Conservation (phyloP, 2,113 vertebrate genomes). For the Sterrhoptilus dennistouni region DNA sequence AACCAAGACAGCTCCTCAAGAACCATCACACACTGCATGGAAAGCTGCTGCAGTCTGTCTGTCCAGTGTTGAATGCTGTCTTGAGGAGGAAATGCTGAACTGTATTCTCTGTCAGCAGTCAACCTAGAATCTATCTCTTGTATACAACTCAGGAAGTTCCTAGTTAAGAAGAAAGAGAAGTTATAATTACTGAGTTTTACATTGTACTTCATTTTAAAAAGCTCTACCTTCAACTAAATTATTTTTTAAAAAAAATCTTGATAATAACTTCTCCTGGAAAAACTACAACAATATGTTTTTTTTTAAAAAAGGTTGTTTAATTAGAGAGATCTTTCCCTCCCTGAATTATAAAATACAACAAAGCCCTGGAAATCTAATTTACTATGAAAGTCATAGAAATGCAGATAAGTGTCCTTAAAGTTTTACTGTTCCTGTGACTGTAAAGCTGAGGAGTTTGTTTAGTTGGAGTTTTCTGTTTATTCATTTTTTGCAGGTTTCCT, state of each 20-base stretch:
- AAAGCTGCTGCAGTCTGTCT: slow-evolving; percentile 75
- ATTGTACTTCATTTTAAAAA: not conserved
- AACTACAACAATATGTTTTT: not conserved
- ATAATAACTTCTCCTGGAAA: not conserved
- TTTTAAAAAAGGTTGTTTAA: not conserved
- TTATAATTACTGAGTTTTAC: not conserved
- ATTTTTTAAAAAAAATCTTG: not conserved
- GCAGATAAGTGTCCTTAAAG: not conserved
- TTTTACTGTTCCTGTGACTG: not conserved
- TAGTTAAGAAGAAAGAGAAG: slow-evolving; percentile 35
- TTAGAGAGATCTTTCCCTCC: not conserved
- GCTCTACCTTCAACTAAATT: not conserved
- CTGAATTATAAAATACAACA: not conserved
- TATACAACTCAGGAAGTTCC: slow-evolving; percentile 80
- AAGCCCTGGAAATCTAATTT: not conserved
- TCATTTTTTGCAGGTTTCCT: not conserved
- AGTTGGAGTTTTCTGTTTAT: not conserved
- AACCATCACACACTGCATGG: slow-evolving; percentile 80
- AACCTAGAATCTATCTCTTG: slow-evolving; percentile 74
- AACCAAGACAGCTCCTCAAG: slow-evolving; percentile 88
- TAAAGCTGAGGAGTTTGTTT: not conserved
- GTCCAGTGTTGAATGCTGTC: slow-evolving; percentile 78
- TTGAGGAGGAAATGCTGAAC: slow-evolving; percentile 85
- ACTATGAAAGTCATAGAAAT: not conserved
- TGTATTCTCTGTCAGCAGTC: slow-evolving; percentile 48